Evolutionary conservation across 2,888 invertebrate genomes (phyloP).

Genomic region (Epicampocera succincta): DNA sequence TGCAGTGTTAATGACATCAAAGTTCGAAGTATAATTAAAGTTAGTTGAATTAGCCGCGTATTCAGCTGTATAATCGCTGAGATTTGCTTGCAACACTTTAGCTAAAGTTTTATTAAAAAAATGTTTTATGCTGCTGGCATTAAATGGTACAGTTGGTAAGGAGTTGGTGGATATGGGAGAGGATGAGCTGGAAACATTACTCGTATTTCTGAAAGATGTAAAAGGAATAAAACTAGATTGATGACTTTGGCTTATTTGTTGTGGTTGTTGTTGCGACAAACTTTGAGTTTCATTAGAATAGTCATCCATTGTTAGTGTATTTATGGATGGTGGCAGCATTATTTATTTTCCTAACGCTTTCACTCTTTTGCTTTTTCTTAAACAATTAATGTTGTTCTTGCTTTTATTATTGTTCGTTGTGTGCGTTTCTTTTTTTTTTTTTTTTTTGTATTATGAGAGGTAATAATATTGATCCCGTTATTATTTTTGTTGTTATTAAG

Average conservation of each 20-base stretch:
- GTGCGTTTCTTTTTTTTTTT: constrained; percentile 16
- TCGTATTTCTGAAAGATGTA: constrained; percentile 15
- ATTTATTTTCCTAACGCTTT: constrained; percentile 31
- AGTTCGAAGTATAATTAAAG: neutral
- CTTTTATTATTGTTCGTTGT: constrained; percentile 4
- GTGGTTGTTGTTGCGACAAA: constrained; percentile 55
- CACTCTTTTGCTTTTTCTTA: neutral
- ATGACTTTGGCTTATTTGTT: constrained; percentile 30
- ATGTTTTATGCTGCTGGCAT: constrained; percentile 67
- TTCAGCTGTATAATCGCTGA: constrained; percentile 71
- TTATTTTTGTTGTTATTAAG: constrained; percentile 65
- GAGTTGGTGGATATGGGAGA: constrained; percentile 23
- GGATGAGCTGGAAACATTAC: neutral
- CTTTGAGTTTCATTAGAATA: constrained; percentile 62
- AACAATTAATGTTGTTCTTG: constrained; percentile 17
- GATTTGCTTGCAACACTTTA: constrained; percentile 71
- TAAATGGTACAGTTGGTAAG: constrained; percentile 31
- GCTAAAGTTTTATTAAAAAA: constrained; percentile 75
- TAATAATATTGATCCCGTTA: constrained; percentile 40
- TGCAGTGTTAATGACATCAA: constrained; percentile 47
- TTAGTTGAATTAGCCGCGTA: constrained; percentile 52
- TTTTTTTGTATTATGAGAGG: constrained; percentile 36
- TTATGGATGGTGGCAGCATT: constrained; percentile 60
- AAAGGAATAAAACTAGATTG: constrained; percentile 43
- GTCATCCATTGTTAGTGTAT: constrained; percentile 72